Base-by-base conservation (phyloP, 2,113 vertebrate species). In the Balaenoptera acutorostrata region DNA sequence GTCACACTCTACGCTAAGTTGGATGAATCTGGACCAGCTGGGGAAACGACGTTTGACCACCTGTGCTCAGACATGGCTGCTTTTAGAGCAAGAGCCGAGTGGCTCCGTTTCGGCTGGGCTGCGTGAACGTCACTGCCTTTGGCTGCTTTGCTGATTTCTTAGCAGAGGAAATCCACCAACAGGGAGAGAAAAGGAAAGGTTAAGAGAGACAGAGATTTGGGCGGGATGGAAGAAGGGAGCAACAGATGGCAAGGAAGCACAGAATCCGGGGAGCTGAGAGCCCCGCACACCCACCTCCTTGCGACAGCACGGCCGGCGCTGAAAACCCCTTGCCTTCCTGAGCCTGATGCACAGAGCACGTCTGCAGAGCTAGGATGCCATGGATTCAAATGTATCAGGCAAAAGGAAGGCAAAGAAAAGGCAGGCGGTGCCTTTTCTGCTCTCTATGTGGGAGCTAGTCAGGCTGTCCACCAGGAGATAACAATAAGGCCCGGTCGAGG, bases 271-370 rank as follows among this genome's bases (percentile, higher is more conserved):
- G 17, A 86, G 57, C 36, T 25, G 41, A 46, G 49, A 0, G 6
- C 25, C 68, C 44, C 8, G 0, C 61, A 55, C 46, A 15, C 20
- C 13, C 18, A 27, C 20, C 68, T 66, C 84, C 41, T 66, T 4
- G 36, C 57, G 36, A 21, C n/a, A 3, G 41, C 0, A 1, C 0
- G 49, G 8, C 11, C 0, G 1, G 57, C 68, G 9, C 44, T 8
- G 57, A 69, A 72, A 69, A 44, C 17, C 21, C 39, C 1, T 10
- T 0, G 11, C 49, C 69, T 59, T 14, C 93, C 39, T 41, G n/a
- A 61, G 36, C 52, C 17, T 52, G 29, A n/a, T 2, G 25, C 46
- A 39, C 5, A 15, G 39, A 66, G 72, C 57, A 61, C 31, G 33
- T 25, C 49, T 20, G 44, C 36, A 44, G 52, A 44, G 59, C 69